Evolutionary conservation across 2,113 vertebrate genomes (phyloP).

Genomic region (Zosterops borbonicus): DNA sequence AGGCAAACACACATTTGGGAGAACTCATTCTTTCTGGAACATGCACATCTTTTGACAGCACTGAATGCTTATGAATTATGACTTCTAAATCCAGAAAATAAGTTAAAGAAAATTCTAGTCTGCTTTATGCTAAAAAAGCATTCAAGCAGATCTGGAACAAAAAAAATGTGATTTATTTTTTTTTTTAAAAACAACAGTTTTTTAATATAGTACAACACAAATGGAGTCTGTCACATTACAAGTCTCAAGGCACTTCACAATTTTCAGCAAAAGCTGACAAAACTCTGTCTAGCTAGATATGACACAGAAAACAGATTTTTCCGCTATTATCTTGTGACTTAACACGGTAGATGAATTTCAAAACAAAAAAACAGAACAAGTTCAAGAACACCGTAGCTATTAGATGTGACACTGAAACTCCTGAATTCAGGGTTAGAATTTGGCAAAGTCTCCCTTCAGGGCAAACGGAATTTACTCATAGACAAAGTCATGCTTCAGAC

Average conservation of each 20-base stretch:
- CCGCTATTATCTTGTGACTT: not conserved
- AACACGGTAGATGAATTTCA: not conserved
- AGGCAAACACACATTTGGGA: not conserved
- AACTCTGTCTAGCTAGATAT: not conserved
- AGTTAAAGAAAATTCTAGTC: slow-evolving; percentile 4
- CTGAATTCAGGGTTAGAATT: not conserved
- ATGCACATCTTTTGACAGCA: not conserved
- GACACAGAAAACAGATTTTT: slow-evolving; percentile 25
- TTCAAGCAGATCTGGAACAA: slow-evolving; percentile 5
- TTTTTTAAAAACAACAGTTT: not conserved
- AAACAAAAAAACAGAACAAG: not conserved
- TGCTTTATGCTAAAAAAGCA: slow-evolving; percentile 13
- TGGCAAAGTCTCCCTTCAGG: not conserved
- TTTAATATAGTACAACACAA: slow-evolving; percentile 32
- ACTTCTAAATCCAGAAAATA: slow-evolving; percentile 23
- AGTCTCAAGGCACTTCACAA: not conserved
- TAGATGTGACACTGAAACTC: not conserved
- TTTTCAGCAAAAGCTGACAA: slow-evolving; percentile 35
- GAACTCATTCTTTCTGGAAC: not conserved
- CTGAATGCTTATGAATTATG: not conserved
- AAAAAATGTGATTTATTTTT: not conserved
- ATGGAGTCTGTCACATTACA: slow-evolving; percentile 35
- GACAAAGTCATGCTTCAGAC: not conserved
- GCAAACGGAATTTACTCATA: not conserved
- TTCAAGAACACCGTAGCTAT: not conserved